Conservation (phyloP, 2,113 vertebrate species). For the Antechinus stuartii region DNA sequence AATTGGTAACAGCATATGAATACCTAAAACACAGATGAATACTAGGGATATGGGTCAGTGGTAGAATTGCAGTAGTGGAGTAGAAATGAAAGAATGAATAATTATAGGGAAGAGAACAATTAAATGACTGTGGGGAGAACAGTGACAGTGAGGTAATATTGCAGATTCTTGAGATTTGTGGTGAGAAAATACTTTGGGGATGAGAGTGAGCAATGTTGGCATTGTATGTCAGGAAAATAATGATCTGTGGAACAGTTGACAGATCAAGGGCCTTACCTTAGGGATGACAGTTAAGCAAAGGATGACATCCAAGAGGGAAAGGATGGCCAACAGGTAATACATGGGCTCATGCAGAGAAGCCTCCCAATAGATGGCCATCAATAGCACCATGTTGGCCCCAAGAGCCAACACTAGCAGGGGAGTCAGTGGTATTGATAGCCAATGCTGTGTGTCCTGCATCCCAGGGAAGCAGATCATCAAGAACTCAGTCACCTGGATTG, state of each 20-base stretch:
- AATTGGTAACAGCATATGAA: too few relatives aligned
- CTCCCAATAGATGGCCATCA: constrained; percentile 54
- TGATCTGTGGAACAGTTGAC: not conserved
- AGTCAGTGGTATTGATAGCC: constrained; percentile 61
- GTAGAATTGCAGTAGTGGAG: too few relatives aligned
- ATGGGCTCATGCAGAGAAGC: constrained; percentile 64
- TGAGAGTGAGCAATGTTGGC: not conserved
- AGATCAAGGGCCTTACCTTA: constrained; percentile 58
- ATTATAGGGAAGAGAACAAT: not conserved
- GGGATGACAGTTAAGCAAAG: constrained; percentile 70
- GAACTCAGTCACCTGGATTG: constrained; percentile 63
- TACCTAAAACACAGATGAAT: too few relatives aligned
- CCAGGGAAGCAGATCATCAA: constrained; percentile 72
- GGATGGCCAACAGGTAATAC: constrained; percentile 67
- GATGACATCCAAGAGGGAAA: constrained; percentile 70
- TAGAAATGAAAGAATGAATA: too few relatives aligned
- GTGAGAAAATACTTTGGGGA: not conserved
- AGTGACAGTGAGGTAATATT: not conserved
- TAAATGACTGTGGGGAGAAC: not conserved
- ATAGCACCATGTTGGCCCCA: constrained; percentile 61
- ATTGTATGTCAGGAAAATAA: not conserved
- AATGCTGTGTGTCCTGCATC: constrained; percentile 72
- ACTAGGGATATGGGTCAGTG: too few relatives aligned
- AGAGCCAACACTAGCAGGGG: constrained; percentile 64
- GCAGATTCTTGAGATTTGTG: not conserved